phyloP scores from a whole-genome alignment of 2,888 invertebrate genomes.

The Drosophila limbata region DNA sequence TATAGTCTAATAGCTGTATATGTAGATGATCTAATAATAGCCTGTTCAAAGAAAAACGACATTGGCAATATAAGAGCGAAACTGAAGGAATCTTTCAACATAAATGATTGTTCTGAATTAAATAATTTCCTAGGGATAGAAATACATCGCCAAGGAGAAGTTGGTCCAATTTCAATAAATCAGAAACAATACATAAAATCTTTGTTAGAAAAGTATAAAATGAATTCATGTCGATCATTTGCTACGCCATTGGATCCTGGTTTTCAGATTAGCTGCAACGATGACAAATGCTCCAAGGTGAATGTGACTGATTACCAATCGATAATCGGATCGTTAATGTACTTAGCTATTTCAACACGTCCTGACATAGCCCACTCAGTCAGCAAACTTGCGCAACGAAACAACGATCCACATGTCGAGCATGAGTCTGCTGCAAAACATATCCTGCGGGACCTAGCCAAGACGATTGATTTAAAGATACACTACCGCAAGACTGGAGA shows the following conservation, averaged over 20 bases:
- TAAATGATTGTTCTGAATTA: constrained; percentile 33
- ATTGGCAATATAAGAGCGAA: background rate
- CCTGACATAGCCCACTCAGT: constrained; percentile 55
- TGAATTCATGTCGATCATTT: constrained; percentile 42
- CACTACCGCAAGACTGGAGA: constrained; percentile 11
- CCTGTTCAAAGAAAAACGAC: background rate
- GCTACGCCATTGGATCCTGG: constrained; percentile 50
- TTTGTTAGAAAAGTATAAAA: constrained; percentile 43
- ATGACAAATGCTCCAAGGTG: constrained; percentile 20
- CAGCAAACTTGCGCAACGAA: constrained; percentile 53
- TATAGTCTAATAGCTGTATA: constrained; percentile 2
- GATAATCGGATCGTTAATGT: constrained; percentile 44
- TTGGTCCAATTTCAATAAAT: constrained; percentile 38
- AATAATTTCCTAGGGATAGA: constrained; percentile 41
- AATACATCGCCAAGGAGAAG: constrained; percentile 35
- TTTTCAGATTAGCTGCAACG: constrained; percentile 37
- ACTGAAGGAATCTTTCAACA: constrained; percentile 25
- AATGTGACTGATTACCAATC: constrained; percentile 40
- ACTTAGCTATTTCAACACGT: constrained; percentile 44
- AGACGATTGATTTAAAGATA: constrained; percentile 36
- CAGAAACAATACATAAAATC: constrained; percentile 46
- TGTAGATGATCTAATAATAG: constrained; percentile 1
- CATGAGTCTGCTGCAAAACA: constrained; percentile 50
- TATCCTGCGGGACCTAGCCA: constrained; percentile 49
- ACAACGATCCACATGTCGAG: constrained; percentile 52